Evolutionary conservation across 2,888 invertebrate genomes (phyloP).

Genomic region (Noctua pronuba): DNA sequence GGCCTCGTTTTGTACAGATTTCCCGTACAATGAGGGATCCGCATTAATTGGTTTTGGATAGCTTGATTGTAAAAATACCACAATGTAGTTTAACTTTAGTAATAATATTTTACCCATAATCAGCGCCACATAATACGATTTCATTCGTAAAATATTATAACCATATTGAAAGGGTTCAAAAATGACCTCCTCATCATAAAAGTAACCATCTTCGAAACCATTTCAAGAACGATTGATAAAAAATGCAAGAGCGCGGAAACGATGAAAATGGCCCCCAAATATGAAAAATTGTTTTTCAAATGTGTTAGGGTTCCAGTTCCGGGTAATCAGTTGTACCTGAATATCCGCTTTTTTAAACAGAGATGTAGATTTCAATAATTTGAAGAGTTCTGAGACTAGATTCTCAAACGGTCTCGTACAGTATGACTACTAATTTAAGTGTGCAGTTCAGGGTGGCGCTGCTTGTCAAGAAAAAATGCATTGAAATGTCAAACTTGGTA

Average conservation of each 20-base stretch:
- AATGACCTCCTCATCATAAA: not conserved
- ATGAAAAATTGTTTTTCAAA: not conserved
- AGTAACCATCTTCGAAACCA: conserved; percentile 15
- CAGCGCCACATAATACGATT: not conserved
- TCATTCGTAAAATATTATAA: conserved; percentile 6
- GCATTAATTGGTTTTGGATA: no score
- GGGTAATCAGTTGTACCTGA: not conserved
- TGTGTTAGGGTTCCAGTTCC: not conserved
- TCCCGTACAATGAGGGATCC: no score
- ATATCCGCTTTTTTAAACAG: not conserved
- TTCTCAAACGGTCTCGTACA: not conserved
- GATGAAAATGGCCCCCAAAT: not conserved
- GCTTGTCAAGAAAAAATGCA: no score
- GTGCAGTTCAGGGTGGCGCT: no score
- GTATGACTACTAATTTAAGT: no score
- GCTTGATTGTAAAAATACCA: no score
- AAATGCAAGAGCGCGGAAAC: not conserved
- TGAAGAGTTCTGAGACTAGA: not conserved
- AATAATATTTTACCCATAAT: not conserved
- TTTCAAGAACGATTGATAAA: conserved; percentile 6
- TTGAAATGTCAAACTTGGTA: no score
- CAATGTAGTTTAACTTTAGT: not conserved
- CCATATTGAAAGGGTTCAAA: not conserved
- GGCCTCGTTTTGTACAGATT: no score
- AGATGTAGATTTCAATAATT: not conserved